Percentiles rank a stretch among this genome's conserved stretches.
These are phyloP conservation scores for Heteromormyrus szaboi DNA, from an alignment of 2,797 vertebrate species.

Conservation along the genomic window DNA sequence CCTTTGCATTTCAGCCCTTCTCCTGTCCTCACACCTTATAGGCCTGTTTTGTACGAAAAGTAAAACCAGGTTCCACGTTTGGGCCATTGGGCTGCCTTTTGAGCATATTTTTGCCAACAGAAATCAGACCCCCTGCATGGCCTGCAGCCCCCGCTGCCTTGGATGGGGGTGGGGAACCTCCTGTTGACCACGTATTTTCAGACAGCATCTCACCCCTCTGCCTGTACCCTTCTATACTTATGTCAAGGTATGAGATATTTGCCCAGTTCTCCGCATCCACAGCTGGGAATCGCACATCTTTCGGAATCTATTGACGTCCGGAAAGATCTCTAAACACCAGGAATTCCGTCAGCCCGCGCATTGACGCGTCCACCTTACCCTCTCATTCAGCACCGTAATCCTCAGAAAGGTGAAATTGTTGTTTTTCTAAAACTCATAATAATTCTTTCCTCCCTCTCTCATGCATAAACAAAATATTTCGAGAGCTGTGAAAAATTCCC, in stretches of 20 bases:
- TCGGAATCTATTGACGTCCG: not conserved
- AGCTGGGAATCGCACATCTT: not conserved
- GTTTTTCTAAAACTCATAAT: not conserved
- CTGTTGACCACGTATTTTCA: not conserved
- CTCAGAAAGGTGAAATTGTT: not conserved
- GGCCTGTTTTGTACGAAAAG: not conserved
- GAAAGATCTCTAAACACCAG: not conserved
- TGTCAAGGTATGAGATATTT: not conserved
- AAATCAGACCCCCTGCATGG: not conserved
- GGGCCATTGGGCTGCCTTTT: not conserved
- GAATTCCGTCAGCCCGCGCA: not conserved
- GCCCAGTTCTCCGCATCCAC: not conserved
- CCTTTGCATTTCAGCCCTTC: not conserved
- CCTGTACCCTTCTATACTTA: not conserved
- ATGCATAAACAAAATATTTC: conserved; percentile 9
- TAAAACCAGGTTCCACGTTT: not conserved
- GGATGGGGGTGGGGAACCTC: not conserved
- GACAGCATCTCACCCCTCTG: not conserved
- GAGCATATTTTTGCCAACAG: not conserved
- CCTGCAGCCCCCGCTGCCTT: not conserved
- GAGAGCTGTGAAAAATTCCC: conserved; percentile 31
- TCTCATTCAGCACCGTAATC: not conserved
- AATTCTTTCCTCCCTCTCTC: not conserved
- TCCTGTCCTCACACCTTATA: not conserved
- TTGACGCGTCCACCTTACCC: not conserved